phyloP scores from a whole-genome alignment of 2,797 vertebrate species.

The Mormyrops boulengeri region DNA sequence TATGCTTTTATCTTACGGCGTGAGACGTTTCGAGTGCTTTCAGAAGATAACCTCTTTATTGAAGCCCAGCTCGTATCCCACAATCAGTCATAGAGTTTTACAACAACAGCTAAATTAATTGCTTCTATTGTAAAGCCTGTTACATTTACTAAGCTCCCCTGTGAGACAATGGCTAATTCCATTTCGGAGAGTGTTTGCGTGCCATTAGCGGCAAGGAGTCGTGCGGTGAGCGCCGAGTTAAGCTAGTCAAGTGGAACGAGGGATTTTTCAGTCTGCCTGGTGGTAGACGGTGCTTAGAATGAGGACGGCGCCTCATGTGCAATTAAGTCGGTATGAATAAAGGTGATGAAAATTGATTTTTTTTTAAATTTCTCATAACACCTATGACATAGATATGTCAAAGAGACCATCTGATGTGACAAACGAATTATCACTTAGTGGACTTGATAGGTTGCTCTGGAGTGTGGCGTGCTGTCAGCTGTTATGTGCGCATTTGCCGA shows the following conservation, averaged over 20 bases:
- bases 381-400: constrained; percentile 1
- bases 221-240: background rate
- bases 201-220: background rate
- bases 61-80: background rate
- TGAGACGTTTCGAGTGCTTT: constrained; percentile 24
- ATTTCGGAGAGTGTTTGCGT: background rate
- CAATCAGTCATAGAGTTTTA: constrained; percentile 24
- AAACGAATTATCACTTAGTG: constrained; percentile 3
- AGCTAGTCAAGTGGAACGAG: background rate
- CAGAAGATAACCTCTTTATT: constrained; percentile 25
- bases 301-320: background rate
- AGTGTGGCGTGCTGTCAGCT: background rate
- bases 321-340: constrained; percentile 8
- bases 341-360: constrained; percentile 11
- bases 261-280: background rate
- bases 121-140: constrained; percentile 25
- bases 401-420: constrained; percentile 8
- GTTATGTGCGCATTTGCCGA: background rate
- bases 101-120: constrained; percentile 34
- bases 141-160: constrained; percentile 30
- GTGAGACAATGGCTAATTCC: constrained; percentile 7
- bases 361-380: background rate
- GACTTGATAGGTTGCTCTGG: background rate
- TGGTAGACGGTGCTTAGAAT: background rate
- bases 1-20: constrained; percentile 10